Evolutionary conservation across 1,140 invertebrate species (phyloP).

Genomic region (Trypoxylus dichotomus): DNA sequence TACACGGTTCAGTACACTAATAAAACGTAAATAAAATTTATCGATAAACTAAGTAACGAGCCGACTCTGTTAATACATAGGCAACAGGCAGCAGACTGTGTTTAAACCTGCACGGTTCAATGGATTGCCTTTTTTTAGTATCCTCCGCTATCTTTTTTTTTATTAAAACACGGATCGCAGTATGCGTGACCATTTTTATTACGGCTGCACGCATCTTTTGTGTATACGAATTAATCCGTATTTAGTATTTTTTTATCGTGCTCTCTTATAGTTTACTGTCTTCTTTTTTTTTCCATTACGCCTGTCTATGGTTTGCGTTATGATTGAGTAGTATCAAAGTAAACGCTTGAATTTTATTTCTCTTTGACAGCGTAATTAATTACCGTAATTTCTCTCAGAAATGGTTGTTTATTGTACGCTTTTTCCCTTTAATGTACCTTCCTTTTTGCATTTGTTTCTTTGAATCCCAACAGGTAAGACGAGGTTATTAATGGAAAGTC

Average conservation of each 20-base stretch:
- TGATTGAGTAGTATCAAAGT: constrained; percentile 13
- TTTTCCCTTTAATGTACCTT: neutral
- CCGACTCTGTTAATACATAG: constrained; percentile 5
- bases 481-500: neutral
- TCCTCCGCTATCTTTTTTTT: constrained; percentile 4
- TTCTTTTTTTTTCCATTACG: neutral
- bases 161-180: constrained; percentile 2
- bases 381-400: constrained; percentile 13
- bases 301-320: neutral
- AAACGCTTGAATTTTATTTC: constrained; percentile 12
- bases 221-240: constrained; percentile 17
- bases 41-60: constrained; percentile 5
- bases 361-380: constrained; percentile 18
- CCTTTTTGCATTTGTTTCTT: neutral
- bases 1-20: constrained; percentile 1
- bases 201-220: constrained; percentile 14
- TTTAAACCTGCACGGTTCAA: constrained; percentile 5
- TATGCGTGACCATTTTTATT: constrained; percentile 22
- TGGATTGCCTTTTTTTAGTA: constrained; percentile 1
- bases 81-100: constrained; percentile 11
- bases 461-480: neutral
- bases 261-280: neutral
- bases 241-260: neutral
- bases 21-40: constrained; percentile 16
- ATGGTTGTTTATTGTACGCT: neutral